These are phyloP conservation scores for Rhynchonycteris naso DNA, from an alignment of 2,797 vertebrate species.

Conservation along the genomic window DNA sequence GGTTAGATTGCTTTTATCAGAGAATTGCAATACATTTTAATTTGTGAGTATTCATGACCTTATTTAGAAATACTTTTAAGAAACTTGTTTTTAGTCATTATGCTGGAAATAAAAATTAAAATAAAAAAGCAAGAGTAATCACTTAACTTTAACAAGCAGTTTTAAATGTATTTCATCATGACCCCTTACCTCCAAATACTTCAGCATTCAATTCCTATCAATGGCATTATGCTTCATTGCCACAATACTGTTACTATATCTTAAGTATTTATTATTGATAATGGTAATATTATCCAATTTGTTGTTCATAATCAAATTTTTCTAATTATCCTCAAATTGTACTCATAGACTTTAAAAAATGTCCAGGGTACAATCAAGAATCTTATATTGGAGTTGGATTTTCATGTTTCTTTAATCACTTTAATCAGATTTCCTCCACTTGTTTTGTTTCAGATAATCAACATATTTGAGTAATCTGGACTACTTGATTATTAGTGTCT, in stretches of 20 bases:
- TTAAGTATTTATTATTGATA: background rate
- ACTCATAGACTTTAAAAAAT: background rate
- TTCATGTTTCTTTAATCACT: background rate
- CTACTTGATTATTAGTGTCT: background rate
- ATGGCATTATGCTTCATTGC: background rate
- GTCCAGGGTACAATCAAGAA: background rate
- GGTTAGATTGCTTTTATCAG: background rate
- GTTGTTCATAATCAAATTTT: background rate
- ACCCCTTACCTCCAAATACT: background rate
- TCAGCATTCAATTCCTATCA: background rate
- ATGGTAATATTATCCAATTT: background rate
- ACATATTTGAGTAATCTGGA: background rate
- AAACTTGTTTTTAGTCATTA: slow-evolving; percentile 4
- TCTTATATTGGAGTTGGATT: too few relatives aligned
- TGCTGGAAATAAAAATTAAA: background rate
- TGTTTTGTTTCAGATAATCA: background rate
- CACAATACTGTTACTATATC: background rate
- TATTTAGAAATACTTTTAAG: slow-evolving; percentile 35
- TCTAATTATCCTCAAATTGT: background rate
- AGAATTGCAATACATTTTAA: slow-evolving; percentile 22
- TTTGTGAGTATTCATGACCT: background rate
- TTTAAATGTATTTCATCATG: background rate
- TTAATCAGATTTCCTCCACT: background rate
- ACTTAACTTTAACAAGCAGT: background rate
- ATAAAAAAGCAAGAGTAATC: background rate